These are phyloP conservation scores for Crenuchus spilurus DNA, from an alignment of 2,797 vertebrate species.

Conservation along the genomic window DNA sequence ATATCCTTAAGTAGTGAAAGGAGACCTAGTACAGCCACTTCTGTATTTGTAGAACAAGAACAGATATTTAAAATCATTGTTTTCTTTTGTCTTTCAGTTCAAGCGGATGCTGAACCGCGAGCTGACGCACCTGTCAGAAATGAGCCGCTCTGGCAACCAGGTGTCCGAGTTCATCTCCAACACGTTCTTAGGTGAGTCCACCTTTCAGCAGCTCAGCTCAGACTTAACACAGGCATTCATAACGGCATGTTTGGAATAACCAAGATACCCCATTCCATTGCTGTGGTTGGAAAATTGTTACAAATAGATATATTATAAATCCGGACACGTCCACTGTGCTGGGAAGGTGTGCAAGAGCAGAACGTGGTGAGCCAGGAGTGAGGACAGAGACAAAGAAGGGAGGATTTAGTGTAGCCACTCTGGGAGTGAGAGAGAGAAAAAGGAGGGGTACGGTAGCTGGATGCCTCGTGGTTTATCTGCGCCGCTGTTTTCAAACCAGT, in stretches of 20 bases:
- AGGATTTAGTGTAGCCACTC: no score
- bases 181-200: constrained; percentile 93
- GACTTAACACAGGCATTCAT: no score
- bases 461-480: constrained; percentile 48
- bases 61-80: neutral
- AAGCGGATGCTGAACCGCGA: constrained; percentile 99
- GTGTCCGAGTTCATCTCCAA: constrained; percentile 99
- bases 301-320: no score
- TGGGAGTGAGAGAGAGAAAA: neutral
- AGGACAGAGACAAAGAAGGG: neutral
- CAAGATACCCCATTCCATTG: no score
- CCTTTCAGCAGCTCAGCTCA: neutral
- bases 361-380: neutral
- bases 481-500: constrained; percentile 67
- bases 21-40: no score
- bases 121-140: constrained; percentile 97
- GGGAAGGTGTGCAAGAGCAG: no score
- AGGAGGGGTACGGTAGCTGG: neutral
- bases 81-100: constrained; percentile 79
- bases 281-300: no score
- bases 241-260: no score
- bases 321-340: no score
- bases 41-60: no score
- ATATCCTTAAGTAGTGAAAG: neutral
- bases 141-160: constrained; percentile 98